Evolutionary conservation across 1,140 invertebrate species (phyloP).

Genomic region (Zaprionus tsacasi): DNA sequence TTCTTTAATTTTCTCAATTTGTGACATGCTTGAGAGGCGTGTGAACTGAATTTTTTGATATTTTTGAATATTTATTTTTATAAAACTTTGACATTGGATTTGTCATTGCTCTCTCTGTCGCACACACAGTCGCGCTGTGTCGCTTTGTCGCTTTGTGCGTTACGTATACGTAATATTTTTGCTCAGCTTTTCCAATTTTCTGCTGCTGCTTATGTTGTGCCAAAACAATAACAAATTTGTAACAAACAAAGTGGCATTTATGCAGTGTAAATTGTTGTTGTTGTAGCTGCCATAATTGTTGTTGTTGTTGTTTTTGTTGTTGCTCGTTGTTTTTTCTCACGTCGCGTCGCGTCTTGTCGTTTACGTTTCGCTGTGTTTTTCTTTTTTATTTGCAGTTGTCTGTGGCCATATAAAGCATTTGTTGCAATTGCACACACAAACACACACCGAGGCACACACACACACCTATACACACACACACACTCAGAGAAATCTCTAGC

Average conservation of each 20-base stretch:
- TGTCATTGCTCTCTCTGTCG: conserved; percentile 73
- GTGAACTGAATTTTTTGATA: conserved; percentile 3
- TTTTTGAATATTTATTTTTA: conserved; percentile 81
- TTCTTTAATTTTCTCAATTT: conserved; percentile 13
- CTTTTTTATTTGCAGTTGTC: conserved; percentile 41
- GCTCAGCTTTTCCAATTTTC: conserved; percentile 37
- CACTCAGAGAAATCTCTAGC: conserved; percentile 19
- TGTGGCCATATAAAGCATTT: conserved; percentile 73
- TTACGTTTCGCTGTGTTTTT: conserved; percentile 22
- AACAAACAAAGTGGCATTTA: conserved; percentile 27
- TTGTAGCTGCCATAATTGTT: background rate
- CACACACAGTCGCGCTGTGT: conserved; percentile 15
- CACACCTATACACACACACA: background rate
- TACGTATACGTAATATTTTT: conserved; percentile 76
- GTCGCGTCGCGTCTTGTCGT: conserved; percentile 34
- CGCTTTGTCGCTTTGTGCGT: conserved; percentile 50
- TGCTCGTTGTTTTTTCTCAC: conserved; percentile 26
- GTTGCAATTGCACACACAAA: conserved; percentile 61
- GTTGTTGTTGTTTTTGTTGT: conserved; percentile 19
- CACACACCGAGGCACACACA: conserved; percentile 44
- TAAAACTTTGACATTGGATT: conserved; percentile 83
- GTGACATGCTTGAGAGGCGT: background rate
- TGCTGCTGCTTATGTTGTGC: conserved; percentile 24
- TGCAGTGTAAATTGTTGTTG: too few relatives aligned
- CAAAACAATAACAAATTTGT: conserved; percentile 4